phyloP scores from a whole-genome alignment of 2,797 vertebrate genomes.

The Bovichtus diacanthus region DNA sequence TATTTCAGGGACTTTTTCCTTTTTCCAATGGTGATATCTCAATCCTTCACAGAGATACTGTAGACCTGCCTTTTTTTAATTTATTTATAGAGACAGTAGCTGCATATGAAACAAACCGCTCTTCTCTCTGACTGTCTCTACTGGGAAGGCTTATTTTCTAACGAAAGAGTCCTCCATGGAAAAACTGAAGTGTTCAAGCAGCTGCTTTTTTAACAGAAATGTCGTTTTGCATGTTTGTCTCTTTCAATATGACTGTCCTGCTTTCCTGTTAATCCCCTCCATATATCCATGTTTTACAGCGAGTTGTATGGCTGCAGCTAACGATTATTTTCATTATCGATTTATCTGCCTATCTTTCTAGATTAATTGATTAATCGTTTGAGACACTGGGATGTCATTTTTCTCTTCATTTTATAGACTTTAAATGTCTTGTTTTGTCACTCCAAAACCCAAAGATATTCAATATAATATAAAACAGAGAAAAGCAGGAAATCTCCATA shows the following conservation, averaged over 20 bases:
- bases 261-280: background rate
- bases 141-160: slow-evolving; percentile 25
- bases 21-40: slow-evolving; percentile 55
- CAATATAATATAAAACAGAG: too few relatives aligned
- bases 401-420: too few relatives aligned
- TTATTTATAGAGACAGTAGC: slow-evolving; percentile 65
- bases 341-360: too few relatives aligned
- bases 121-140: background rate
- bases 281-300: background rate
- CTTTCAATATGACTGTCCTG: background rate
- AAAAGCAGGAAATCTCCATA: too few relatives aligned
- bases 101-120: slow-evolving; percentile 53
- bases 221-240: slow-evolving; percentile 19
- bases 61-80: slow-evolving; percentile 64
- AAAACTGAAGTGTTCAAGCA: background rate
- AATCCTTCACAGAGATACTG: slow-evolving; percentile 48
- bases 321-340: too few relatives aligned
- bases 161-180: slow-evolving; percentile 24
- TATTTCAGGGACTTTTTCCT: slow-evolving; percentile 56
- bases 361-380: too few relatives aligned
- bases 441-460: too few relatives aligned
- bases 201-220: slow-evolving; percentile 11
- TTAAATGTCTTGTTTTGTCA: too few relatives aligned
- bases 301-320: background rate
- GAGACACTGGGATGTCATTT: too few relatives aligned